A percentile compares a stretch with the other conserved stretches of the same genome.
phyloP scores from a whole-genome alignment of 2,797 vertebrate species.

The Phrynocephalus guinanensis region DNA sequence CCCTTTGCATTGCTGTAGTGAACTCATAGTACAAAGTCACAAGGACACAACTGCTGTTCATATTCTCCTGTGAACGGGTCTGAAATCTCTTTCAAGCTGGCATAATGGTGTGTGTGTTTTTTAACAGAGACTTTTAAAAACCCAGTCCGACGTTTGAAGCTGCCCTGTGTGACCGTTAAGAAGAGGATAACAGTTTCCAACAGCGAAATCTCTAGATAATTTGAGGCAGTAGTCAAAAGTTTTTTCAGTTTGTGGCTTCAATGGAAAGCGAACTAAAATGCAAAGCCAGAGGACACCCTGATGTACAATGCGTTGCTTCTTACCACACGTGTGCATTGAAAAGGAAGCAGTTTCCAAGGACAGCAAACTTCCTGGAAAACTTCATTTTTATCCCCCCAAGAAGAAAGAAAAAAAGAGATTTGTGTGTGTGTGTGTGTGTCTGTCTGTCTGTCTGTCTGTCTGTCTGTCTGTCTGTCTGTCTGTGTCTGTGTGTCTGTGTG shows the following conservation, averaged over 20 bases:
- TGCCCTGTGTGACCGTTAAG: constrained; percentile 34
- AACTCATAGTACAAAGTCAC: constrained; percentile 1
- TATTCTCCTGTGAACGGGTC: background rate
- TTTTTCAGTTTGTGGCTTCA: constrained; percentile 40
- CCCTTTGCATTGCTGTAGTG: fast-evolving
- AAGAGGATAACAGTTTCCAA: constrained; percentile 36
- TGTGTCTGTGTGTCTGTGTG: too few relatives aligned
- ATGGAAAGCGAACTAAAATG: constrained; percentile 27
- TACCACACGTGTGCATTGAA: constrained; percentile 16
- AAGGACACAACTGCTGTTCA: background rate
- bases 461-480: too few relatives aligned
- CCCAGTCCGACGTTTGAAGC: constrained; percentile 16
- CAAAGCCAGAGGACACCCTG: constrained; percentile 37
- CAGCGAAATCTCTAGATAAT: background rate
- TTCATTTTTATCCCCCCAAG: background rate
- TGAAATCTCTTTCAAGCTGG: constrained; percentile 34
- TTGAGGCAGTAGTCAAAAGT: constrained; percentile 15
- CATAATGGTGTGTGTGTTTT: background rate
- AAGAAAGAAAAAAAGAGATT: background rate
- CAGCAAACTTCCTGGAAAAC: constrained; percentile 22
- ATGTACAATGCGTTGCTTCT: background rate
- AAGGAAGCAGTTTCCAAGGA: constrained; percentile 37
- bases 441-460: too few relatives aligned
- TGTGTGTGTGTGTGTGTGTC: too few relatives aligned
- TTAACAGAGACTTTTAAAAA: constrained; percentile 41